Conservation (phyloP, 2,113 vertebrate species). For the Malurus elegans region DNA sequence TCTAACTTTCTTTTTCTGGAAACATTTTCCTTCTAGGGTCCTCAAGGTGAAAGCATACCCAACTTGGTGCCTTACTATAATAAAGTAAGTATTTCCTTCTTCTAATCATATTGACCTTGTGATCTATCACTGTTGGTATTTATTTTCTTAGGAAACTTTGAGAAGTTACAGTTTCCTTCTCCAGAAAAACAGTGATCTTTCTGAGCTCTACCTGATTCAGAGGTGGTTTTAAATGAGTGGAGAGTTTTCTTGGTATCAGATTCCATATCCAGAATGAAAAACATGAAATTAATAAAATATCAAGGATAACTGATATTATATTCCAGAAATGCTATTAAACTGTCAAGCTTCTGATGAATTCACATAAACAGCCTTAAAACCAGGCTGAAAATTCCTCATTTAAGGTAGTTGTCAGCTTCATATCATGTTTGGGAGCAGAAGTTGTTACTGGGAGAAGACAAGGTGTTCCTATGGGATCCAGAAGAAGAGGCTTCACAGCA, state of each 20-base stretch:
- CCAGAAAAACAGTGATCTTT: not conserved
- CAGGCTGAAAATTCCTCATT: not conserved
- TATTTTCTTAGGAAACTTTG: slow-evolving; percentile 28
- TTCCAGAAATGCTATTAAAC: not conserved
- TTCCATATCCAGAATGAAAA: not conserved
- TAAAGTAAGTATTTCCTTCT: slow-evolving; percentile 48
- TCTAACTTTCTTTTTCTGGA: slow-evolving; percentile 57
- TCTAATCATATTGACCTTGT: slow-evolving; percentile 36
- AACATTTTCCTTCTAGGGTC: slow-evolving; percentile 60
- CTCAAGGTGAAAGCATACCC: slow-evolving; percentile 61
- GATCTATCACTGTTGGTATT: not conserved
- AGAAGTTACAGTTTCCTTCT: slow-evolving; percentile 12
- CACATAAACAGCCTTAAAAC: not conserved
- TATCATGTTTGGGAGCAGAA: not conserved
- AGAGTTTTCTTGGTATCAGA: not conserved
- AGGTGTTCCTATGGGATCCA: not conserved
- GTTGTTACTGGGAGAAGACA: not conserved
- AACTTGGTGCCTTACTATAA: slow-evolving; percentile 35
- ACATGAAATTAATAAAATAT: not conserved
- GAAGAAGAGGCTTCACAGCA: not conserved
- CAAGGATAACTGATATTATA: not conserved
- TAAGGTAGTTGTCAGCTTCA: not conserved
- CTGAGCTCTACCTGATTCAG: not conserved
- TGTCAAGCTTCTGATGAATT: not conserved
- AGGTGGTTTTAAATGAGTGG: not conserved